Percentiles rank a stretch among this genome's conserved stretches.
Evolutionary conservation across 2,888 invertebrate species (phyloP).

Genomic region (Acrobasis suavella): DNA sequence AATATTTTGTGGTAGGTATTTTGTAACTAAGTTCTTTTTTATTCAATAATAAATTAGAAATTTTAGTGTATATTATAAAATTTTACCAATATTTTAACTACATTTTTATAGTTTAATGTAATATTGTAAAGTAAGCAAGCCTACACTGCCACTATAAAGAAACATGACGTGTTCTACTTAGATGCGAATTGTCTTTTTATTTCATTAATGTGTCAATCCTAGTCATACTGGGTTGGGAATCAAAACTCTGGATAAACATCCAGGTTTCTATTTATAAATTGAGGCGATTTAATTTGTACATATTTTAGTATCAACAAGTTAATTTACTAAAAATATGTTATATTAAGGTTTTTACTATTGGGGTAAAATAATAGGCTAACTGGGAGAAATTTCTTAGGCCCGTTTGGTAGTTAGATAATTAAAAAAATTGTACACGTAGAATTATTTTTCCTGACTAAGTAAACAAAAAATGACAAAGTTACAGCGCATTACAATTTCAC

Average conservation of each 20-base stretch:
- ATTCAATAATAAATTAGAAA: constrained; percentile 8
- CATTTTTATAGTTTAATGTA: constrained; percentile 37
- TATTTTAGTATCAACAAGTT: background rate
- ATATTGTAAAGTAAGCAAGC: constrained; percentile 46
- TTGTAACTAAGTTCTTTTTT: constrained; percentile 3
- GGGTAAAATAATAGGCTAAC: too few relatives aligned
- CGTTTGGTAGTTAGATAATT: too few relatives aligned
- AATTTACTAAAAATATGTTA: too few relatives aligned
- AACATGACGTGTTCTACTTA: constrained; percentile 46
- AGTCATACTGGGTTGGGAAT: constrained; percentile 79
- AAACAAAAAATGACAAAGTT: too few relatives aligned
- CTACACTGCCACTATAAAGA: constrained; percentile 72
- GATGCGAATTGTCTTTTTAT: constrained; percentile 39
- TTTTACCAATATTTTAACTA: constrained; percentile 31
- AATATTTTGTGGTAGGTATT: background rate
- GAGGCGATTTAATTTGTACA: background rate
- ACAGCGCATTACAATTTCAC: too few relatives aligned
- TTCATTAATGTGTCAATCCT: constrained; percentile 71
- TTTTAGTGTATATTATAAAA: constrained; percentile 17
- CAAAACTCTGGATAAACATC: constrained; percentile 29
- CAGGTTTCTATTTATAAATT: background rate
- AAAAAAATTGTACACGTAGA: too few relatives aligned
- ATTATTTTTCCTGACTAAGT: too few relatives aligned
- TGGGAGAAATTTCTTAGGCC: too few relatives aligned
- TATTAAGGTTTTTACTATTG: too few relatives aligned